Conservation (phyloP, 2,797 vertebrate genomes). For the Sebastolobus altivelis region DNA sequence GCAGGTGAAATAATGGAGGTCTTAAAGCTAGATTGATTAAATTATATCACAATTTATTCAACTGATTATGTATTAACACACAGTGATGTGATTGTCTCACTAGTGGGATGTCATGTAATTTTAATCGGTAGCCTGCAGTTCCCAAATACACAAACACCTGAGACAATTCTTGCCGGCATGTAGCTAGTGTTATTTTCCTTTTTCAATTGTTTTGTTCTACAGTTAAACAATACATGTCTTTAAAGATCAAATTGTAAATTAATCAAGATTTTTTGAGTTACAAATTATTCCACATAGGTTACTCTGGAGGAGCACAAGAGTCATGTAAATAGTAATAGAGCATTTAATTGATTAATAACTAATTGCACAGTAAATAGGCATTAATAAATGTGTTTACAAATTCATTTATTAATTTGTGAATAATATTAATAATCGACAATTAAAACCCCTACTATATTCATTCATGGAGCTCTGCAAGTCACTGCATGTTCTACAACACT, state of each 20-base stretch:
- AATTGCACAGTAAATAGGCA: too few relatives aligned
- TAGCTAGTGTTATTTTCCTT: not conserved
- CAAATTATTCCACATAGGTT: not conserved
- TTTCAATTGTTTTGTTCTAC: not conserved
- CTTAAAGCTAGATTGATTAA: not conserved
- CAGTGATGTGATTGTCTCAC: not conserved
- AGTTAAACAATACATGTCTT: not conserved
- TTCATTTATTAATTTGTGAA: too few relatives aligned
- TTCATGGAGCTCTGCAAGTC: too few relatives aligned
- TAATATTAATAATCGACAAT: too few relatives aligned
- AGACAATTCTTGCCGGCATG: not conserved
- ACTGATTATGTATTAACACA: not conserved
- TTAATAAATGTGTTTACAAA: too few relatives aligned
- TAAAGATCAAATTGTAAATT: not conserved
- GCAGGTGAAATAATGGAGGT: not conserved
- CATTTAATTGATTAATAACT: too few relatives aligned
- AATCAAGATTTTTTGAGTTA: not conserved
- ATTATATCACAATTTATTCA: not conserved
- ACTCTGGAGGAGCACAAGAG: too few relatives aligned
- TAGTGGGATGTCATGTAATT: conserved; percentile 12
- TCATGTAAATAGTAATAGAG: too few relatives aligned
- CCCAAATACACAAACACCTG: conserved; percentile 7
- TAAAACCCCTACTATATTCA: too few relatives aligned
- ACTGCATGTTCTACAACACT: too few relatives aligned
- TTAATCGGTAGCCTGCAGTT: conserved; percentile 17